A percentile compares a stretch with the other conserved stretches of the same genome.
Conservation (phyloP, 2,113 vertebrate genomes). For the Entelurus aequoreus region DNA sequence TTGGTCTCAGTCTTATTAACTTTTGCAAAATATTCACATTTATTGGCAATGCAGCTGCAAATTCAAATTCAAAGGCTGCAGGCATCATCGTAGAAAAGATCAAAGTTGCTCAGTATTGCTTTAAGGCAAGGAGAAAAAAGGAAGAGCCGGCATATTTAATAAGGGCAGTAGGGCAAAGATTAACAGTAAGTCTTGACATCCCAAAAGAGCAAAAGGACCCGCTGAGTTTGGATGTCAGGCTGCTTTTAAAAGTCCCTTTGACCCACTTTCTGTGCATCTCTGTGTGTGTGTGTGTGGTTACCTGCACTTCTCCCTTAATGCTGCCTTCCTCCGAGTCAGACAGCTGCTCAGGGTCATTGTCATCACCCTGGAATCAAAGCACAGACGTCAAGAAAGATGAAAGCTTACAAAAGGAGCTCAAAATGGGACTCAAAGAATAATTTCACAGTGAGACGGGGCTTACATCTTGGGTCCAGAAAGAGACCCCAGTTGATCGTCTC, state of each 20-base stretch:
- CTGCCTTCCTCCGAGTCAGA: slow-evolving; percentile 90
- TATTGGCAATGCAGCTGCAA: not conserved
- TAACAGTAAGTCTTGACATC: not conserved
- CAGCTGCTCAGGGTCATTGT: slow-evolving; percentile 91
- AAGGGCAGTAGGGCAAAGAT: slow-evolving; percentile 3
- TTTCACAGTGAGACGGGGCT: slow-evolving; percentile 30
- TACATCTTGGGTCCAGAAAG: slow-evolving; percentile 91
- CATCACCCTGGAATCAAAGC: slow-evolving; percentile 79
- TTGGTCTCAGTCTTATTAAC: no score
- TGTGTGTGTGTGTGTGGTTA: slow-evolving; percentile 49
- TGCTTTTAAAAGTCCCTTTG: not conserved
- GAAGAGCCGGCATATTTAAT: slow-evolving; percentile 14
- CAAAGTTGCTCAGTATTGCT: slow-evolving; percentile 29
- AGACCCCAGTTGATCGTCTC: slow-evolving; percentile 90
- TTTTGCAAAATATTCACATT: no score
- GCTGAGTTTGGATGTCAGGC: slow-evolving; percentile 2
- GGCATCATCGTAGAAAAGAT: slow-evolving; percentile 8
- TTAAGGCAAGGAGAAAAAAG: not conserved
- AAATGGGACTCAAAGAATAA: not conserved
- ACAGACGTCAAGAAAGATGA: not conserved
- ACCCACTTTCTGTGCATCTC: not conserved
- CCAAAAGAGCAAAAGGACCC: not conserved
- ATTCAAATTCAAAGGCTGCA: not conserved
- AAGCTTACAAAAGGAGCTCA: not conserved
- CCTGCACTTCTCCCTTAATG: slow-evolving; percentile 87